Evolutionary conservation across 2,797 vertebrate species (phyloP).

Genomic region (Hypotaenidia philippensis): DNA sequence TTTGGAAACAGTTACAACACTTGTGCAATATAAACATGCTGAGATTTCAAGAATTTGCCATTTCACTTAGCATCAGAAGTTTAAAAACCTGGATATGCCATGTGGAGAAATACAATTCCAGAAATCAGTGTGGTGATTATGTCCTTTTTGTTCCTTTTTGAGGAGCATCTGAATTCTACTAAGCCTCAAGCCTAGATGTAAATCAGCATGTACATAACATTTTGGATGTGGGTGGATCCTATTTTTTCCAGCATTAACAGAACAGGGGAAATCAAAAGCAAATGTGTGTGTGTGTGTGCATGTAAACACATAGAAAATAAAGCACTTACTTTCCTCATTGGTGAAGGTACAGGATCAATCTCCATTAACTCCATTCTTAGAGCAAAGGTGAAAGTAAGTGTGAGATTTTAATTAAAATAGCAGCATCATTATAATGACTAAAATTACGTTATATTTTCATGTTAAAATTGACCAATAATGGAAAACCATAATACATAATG

Average conservation of each 20-base stretch:
- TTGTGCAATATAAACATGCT: neutral
- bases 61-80: neutral
- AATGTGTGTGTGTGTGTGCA: too few species aligned
- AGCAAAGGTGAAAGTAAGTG: constrained; percentile 4
- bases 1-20: neutral
- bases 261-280: neutral
- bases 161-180: neutral
- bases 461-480: neutral
- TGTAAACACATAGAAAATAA: neutral
- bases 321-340: constrained; percentile 70
- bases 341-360: constrained; percentile 58
- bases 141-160: neutral
- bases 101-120: neutral
- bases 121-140: neutral
- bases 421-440: neutral
- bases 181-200: neutral
- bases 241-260: neutral
- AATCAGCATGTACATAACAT: neutral
- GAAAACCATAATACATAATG: neutral
- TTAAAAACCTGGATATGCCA: neutral
- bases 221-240: neutral
- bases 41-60: neutral
- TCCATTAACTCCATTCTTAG: constrained; percentile 76
- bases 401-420: constrained; percentile 1
- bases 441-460: neutral